Conservation (phyloP, 1,140 invertebrate species). For the Lucilia cuprina region DNA sequence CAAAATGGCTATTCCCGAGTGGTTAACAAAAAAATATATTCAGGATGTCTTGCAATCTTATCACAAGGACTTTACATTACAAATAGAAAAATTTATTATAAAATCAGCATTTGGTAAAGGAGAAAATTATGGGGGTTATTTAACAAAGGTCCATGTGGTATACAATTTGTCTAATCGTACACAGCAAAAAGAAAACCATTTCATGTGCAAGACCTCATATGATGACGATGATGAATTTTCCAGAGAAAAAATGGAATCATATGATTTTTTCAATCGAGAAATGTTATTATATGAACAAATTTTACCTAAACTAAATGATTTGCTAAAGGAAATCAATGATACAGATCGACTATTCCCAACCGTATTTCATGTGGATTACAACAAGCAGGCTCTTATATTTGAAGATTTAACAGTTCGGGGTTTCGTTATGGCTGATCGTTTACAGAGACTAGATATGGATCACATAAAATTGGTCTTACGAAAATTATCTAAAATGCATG, state of each 20-base stretch:
- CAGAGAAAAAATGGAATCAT: slow-evolving; percentile 51
- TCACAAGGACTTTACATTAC: slow-evolving; percentile 44
- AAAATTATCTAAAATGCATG: slow-evolving; percentile 69
- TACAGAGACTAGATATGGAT: slow-evolving; percentile 65
- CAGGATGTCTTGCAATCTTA: slow-evolving; percentile 46
- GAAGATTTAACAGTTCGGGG: slow-evolving; percentile 50
- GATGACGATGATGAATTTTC: slow-evolving; percentile 50
- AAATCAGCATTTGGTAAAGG: slow-evolving; percentile 56
- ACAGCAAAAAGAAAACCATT: slow-evolving; percentile 30
- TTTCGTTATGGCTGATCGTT: slow-evolving; percentile 65
- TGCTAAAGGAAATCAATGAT: slow-evolving; percentile 49
- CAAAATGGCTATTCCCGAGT: slow-evolving; percentile 47
- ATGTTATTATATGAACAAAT: slow-evolving; percentile 57
- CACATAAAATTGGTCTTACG: slow-evolving; percentile 65
- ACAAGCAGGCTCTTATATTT: slow-evolving; percentile 52
- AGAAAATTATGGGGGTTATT: slow-evolving; percentile 57
- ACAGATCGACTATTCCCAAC: slow-evolving; percentile 51
- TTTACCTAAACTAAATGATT: slow-evolving; percentile 50
- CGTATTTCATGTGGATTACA: slow-evolving; percentile 50
- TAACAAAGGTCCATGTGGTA: slow-evolving; percentile 49
- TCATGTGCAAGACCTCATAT: slow-evolving; percentile 54
- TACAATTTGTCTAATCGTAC: slow-evolving; percentile 30
- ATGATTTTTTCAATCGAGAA: slow-evolving; percentile 59
- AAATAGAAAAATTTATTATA: slow-evolving; percentile 44
- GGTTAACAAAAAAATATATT: slow-evolving; percentile 53